These are phyloP conservation scores for Pangasius mekongensis DNA, from an alignment of 2,797 vertebrate genomes.

Conservation along the genomic window DNA sequence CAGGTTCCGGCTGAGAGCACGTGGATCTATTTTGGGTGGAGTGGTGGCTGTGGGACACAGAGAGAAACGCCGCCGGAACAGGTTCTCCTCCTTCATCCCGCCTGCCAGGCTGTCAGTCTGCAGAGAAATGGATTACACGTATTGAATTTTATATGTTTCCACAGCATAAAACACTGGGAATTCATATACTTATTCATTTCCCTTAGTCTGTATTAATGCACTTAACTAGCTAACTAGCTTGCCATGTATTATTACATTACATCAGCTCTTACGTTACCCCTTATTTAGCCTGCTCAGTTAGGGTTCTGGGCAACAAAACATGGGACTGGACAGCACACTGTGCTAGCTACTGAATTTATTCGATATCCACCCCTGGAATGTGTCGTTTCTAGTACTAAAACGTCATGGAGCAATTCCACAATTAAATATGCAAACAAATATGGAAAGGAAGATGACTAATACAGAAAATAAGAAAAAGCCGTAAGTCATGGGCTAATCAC, in stretches of 20 bases:
- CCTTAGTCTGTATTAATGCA: not conserved
- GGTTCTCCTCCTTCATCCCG: constrained; percentile 97
- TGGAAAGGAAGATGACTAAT: not conserved
- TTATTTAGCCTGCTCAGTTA: not conserved
- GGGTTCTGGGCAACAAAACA: not conserved
- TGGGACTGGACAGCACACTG: not conserved
- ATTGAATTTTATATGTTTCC: not conserved
- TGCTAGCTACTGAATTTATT: not conserved
- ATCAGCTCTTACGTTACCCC: not conserved
- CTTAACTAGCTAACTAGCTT: not conserved
- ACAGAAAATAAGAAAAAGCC: not conserved
- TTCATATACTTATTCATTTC: not conserved
- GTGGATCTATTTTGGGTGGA: constrained; percentile 88
- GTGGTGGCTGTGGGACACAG: constrained; percentile 85
- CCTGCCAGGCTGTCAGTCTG: constrained; percentile 78
- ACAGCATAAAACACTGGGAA: not conserved
- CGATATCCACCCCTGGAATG: not conserved
- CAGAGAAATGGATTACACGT: constrained; percentile 45
- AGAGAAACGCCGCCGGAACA: constrained; percentile 90
- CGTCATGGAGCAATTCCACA: not conserved
- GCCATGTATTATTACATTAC: not conserved
- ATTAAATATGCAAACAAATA: not conserved
- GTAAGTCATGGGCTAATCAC: not conserved
- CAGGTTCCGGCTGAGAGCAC: constrained; percentile 82
- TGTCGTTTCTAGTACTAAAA: not conserved